Percentiles rank a stretch among this genome's conserved stretches.
These are phyloP conservation scores for Ceratotherium simum DNA, from an alignment of 2,113 vertebrate species.

Conservation along the genomic window DNA sequence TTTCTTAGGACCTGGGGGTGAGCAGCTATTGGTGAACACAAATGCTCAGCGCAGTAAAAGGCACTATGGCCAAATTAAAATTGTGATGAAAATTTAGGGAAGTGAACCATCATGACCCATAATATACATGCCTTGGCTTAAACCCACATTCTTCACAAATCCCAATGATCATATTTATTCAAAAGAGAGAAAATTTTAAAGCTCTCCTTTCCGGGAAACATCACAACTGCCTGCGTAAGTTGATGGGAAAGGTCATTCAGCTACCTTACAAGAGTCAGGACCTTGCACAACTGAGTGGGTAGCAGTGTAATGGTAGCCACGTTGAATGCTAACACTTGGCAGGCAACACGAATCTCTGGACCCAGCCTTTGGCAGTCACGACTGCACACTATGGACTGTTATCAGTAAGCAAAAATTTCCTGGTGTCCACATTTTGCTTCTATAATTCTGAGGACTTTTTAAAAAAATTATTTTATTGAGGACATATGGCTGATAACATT, in stretches of 20 bases:
- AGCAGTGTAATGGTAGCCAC: accelerated
- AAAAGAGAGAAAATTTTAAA: background rate
- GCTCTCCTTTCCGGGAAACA: background rate
- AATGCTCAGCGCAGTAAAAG: background rate
- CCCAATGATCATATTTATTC: background rate
- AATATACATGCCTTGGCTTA: background rate
- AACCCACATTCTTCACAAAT: background rate
- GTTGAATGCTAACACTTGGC: accelerated
- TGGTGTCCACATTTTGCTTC: background rate
- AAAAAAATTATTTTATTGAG: background rate
- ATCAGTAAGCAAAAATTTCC: background rate
- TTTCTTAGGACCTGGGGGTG: background rate
- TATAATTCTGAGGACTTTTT: background rate
- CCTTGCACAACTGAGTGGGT: background rate
- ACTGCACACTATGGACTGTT: background rate
- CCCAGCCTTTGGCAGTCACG: accelerated
- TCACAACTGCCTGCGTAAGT: background rate
- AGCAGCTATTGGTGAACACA: background rate
- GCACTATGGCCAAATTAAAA: background rate
- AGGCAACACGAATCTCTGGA: background rate
- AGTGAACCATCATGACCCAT: background rate
- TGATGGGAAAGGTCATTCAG: background rate
- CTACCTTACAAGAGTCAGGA: background rate
- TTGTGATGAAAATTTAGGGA: background rate
- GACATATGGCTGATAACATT: no score